Base-by-base conservation (phyloP, 2,797 vertebrate species). In the Sparidentex hasta region DNA sequence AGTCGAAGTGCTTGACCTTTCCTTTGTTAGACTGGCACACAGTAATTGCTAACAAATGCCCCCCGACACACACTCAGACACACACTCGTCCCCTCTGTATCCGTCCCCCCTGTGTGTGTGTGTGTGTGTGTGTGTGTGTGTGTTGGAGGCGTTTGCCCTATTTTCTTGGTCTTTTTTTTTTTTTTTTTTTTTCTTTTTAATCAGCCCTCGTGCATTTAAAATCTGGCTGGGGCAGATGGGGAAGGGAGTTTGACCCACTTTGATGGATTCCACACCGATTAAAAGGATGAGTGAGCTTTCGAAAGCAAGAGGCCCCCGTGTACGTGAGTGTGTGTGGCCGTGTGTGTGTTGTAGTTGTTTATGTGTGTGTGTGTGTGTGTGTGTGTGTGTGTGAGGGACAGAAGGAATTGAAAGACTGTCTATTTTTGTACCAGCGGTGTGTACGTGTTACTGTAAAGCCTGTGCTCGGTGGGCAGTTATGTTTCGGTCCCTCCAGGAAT, bases 251-350 rank as follows among this genome's bases (percentile, higher is more conserved):
- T 96, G 95, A 96, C 95, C 95, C 94, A 96, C 90, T 96, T 96
- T 95, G 92, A 93, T 95, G 94, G 95, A 95, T 95, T 96, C 94
- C 88, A 88, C 91, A 81, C 88, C 89, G 95, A 95, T 96, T 96
- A 95, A 95, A 95, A 93, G 90, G 94, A 94, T 92, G 93, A 94
- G 92, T 68, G 90, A 87, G 93, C 92, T 93, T 93, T 94, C 85
- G 85, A 93, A 93, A 92, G 93, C 92, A 90, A 88, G 87, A 89
- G 90, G 82, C 83, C 80, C 84, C 84, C 67, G 76, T 82, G 64
- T 81, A 52, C 29, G 77, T 82, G 23, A 44, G 44, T 61, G 63
- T 62, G 63, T 71, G 44, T 38, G 4, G 41, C 46, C 56, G 50
- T 64, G 59, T 63, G 66, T 44, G 47, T 54, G 55, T 51, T 38